A percentile compares a stretch with the other conserved stretches of the same genome.
phyloP scores from a whole-genome alignment of 2,113 vertebrate genomes.

The Jacana jacana region DNA sequence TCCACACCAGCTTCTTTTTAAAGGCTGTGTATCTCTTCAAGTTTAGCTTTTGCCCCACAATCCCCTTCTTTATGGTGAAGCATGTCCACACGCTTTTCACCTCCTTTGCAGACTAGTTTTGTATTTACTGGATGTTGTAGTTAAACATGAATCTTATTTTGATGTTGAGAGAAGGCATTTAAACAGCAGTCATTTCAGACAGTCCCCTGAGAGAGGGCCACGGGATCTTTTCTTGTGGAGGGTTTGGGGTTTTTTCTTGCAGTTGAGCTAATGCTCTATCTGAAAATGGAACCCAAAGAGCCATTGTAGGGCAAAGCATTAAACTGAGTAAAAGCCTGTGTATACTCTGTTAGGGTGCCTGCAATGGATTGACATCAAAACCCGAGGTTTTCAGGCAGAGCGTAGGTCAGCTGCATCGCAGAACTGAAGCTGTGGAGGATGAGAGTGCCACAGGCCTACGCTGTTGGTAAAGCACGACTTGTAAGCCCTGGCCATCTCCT shows the following conservation, averaged over 20 bases:
- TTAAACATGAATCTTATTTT: slow-evolving; percentile 30
- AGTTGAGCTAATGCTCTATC: not conserved
- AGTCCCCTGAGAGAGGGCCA: not conserved
- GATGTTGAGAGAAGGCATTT: slow-evolving; percentile 33
- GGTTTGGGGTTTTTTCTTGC: not conserved
- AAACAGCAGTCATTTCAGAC: not conserved
- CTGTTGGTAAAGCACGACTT: not conserved
- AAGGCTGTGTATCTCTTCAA: slow-evolving; percentile 34
- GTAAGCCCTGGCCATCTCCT: not conserved
- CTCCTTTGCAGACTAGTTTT: slow-evolving; percentile 35
- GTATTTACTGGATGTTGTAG: slow-evolving; percentile 42
- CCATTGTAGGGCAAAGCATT: not conserved
- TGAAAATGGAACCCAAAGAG: slow-evolving; percentile 30
- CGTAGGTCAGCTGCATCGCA: not conserved
- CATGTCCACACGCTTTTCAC: not conserved
- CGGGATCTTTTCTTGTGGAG: not conserved
- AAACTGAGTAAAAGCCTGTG: not conserved
- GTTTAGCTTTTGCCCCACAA: slow-evolving; percentile 29
- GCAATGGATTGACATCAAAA: not conserved
- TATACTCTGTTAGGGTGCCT: not conserved
- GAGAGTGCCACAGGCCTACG: not conserved
- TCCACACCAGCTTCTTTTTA: slow-evolving; percentile 17
- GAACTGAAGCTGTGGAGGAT: not conserved
- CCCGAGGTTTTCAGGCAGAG: slow-evolving; percentile 10
- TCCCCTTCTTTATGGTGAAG: not conserved